Base-by-base conservation (phyloP, 2,888 invertebrate genomes). In the Tridacna crocea region DNA sequence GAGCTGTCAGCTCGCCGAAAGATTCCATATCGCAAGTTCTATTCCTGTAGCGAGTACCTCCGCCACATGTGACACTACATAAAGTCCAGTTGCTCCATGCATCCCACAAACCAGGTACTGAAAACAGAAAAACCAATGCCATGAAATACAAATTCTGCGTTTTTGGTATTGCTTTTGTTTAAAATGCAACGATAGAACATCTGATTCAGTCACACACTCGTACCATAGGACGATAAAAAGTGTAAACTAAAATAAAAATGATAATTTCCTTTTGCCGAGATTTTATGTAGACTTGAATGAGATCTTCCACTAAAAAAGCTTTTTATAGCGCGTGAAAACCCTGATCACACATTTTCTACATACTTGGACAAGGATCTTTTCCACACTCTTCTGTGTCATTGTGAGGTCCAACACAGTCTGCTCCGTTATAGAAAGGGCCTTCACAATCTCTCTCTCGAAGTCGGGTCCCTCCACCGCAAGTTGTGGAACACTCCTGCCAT, bases 21-120 rank as follows among this genome's bases (percentile, higher is more conserved):
- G 92, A 90, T 15, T 79, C 79, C 88, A 85, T 83, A 83, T 93
- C 89, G 79, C 93, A 93, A 15, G 83, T 88, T 65, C 92, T 88
- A 27, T 83, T 79, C 26, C 93, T 79, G n/a, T 85, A 75, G 36
- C 90, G 87, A 6, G 74, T 83, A 0, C 93, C 93, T 15, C 91
- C 91, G 0, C 87, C 90, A 86, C 93, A 93, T 0, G 92, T 91
- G 13, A 79, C 84, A 3, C 89, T 87, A 79, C 93, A 93, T 17
- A 77, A 51, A 2, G 89, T 83, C 93, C 93, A 93, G 8, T 77
- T 46, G 17, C 82, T 77, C 93, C 93, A 93, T 13, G 84, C 83
- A 27, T 86, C 77, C 93, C 93, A 93, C 36, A 91, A 87, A 13
- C 93, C 93, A 2, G 92, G 90, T 73, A 92, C 93, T 93, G 73